Conservation (phyloP, 1,140 invertebrate genomes). For the Adoxophyes honmai region DNA sequence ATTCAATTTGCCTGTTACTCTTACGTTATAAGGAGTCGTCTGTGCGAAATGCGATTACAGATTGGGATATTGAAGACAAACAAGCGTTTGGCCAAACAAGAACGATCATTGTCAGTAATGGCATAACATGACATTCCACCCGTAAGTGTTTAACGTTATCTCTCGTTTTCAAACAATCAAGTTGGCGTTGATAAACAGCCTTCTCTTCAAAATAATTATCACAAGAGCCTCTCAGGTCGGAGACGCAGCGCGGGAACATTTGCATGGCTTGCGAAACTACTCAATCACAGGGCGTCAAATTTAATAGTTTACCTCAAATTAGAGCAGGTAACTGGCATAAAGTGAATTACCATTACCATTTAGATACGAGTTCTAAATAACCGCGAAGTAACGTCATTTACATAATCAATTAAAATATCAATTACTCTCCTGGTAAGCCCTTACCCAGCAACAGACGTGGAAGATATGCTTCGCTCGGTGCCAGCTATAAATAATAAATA, state of each 20-base stretch:
- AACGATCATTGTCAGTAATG: no score
- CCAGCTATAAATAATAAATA: constrained; percentile 1
- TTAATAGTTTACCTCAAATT: constrained; percentile 4
- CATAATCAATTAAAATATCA: constrained; percentile 49
- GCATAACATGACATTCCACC: no score
- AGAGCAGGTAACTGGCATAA: neutral
- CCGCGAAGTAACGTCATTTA: constrained; percentile 14
- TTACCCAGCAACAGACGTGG: constrained; percentile 22
- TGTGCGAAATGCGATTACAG: constrained; percentile 43
- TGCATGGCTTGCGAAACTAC: neutral
- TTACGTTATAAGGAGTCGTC: constrained; percentile 44
- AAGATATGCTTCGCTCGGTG: constrained; percentile 23
- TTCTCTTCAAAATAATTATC: no score
- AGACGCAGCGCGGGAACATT: neutral
- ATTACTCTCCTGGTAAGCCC: constrained; percentile 27
- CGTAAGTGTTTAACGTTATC: no score
- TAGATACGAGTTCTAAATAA: constrained; percentile 10
- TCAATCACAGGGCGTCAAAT: neutral
- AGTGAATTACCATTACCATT: constrained; percentile 10
- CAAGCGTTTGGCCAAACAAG: no score
- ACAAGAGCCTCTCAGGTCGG: no score
- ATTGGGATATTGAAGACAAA: constrained; percentile 6
- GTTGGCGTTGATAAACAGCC: no score
- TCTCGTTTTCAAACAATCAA: no score
- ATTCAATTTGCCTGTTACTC: constrained; percentile 49